Evolutionary conservation across 2,113 vertebrate species (phyloP).

Genomic region (Alaudala cheleensis): DNA sequence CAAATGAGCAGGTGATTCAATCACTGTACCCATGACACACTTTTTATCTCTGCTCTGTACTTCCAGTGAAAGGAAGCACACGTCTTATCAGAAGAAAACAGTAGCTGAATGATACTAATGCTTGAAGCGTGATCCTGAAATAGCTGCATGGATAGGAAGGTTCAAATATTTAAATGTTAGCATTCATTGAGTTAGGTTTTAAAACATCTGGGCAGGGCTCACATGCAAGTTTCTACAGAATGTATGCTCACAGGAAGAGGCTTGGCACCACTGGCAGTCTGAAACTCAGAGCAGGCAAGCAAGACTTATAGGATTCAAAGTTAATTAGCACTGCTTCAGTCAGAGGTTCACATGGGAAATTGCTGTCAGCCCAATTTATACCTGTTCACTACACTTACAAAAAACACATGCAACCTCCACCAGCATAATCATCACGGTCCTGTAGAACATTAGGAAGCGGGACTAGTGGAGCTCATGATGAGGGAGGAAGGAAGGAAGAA

Average conservation of each 20-base stretch:
- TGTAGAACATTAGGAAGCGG: not conserved
- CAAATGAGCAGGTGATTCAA: not conserved
- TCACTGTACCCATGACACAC: not conserved
- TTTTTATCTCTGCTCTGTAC: not conserved
- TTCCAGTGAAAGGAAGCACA: not conserved
- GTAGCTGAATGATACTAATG: not conserved
- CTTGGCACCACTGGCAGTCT: not conserved
- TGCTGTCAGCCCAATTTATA: not conserved
- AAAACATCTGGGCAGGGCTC: not conserved
- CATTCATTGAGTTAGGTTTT: not conserved
- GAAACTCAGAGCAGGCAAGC: not conserved
- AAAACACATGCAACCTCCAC: not conserved
- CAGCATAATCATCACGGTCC: not conserved
- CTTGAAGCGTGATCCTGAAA: not conserved
- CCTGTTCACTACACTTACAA: not conserved
- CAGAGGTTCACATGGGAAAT: not conserved
- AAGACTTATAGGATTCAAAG: not conserved
- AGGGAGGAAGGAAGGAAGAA: not conserved
- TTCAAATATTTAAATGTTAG: not conserved
- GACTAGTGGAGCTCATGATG: not conserved
- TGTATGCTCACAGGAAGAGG: not conserved
- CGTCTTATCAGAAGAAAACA: not conserved
- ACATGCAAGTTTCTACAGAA: slow-evolving; percentile 12
- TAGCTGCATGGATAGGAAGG: not conserved
- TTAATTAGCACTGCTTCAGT: not conserved